Evolutionary conservation across 2,888 invertebrate genomes (phyloP).

Genomic region (Margaritifera margaritifera): DNA sequence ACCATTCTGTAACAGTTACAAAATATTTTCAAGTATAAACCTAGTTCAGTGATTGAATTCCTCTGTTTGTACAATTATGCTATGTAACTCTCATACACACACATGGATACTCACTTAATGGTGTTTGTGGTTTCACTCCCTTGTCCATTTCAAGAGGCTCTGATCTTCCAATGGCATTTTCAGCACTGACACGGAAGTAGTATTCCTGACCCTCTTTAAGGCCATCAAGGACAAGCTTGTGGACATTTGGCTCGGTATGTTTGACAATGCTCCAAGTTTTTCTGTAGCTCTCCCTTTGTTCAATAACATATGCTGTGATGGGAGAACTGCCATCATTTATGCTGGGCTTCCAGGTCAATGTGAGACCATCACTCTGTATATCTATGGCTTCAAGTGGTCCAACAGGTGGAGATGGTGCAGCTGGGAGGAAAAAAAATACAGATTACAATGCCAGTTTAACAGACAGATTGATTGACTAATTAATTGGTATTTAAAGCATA

Average conservation of each 20-base stretch:
- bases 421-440: constrained; percentile 25
- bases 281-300: constrained; percentile 80
- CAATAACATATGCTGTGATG: constrained; percentile 85
- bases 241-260: constrained; percentile 74
- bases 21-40: neutral
- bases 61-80: no score
- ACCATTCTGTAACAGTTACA: neutral
- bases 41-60: no score
- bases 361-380: constrained; percentile 48
- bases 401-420: constrained; percentile 57
- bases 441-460: no score
- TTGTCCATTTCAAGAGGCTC: constrained; percentile 77
- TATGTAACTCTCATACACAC: neutral
- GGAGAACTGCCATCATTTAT: constrained; percentile 85
- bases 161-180: constrained; percentile 88
- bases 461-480: no score
- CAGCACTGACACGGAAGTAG: constrained; percentile 88
- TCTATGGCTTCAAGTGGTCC: constrained; percentile 57
- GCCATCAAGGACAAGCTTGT: constrained; percentile 70
- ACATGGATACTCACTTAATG: constrained; percentile 55
- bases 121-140: constrained; percentile 60
- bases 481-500: no score
- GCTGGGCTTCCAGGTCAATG: constrained; percentile 60
- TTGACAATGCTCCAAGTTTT: constrained; percentile 55
- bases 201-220: constrained; percentile 87